These are phyloP conservation scores for Brachionus angularis DNA, from an alignment of 1,140 invertebrate species.

Conservation along the genomic window DNA sequence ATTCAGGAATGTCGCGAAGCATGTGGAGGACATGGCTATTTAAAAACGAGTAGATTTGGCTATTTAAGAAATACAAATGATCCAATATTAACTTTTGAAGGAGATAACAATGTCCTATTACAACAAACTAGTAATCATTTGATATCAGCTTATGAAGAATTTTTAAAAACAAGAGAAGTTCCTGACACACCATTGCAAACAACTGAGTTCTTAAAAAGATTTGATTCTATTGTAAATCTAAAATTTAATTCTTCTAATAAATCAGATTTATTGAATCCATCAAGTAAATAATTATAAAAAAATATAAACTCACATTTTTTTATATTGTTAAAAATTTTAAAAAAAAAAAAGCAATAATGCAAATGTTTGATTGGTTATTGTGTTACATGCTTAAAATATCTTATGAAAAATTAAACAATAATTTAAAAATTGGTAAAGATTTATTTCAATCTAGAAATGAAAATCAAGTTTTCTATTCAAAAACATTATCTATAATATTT, in stretches of 20 bases:
- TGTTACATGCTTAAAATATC: slow-evolving; percentile 35
- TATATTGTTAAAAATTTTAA: not conserved
- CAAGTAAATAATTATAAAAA: no score
- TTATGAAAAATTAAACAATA: slow-evolving; percentile 1
- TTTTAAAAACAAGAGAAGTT: not conserved
- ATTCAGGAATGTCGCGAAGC: slow-evolving; percentile 85
- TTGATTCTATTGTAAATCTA: slow-evolving; percentile 49
- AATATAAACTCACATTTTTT: no score
- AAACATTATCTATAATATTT: slow-evolving; percentile 15
- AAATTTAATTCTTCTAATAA: slow-evolving; percentile 52
- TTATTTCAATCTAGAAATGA: slow-evolving; percentile 34
- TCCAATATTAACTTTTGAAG: slow-evolving; percentile 87
- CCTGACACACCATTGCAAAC: slow-evolving; percentile 52
- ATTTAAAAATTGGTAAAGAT: not conserved
- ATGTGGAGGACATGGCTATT: slow-evolving; percentile 72
- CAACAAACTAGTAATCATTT: slow-evolving; percentile 81
- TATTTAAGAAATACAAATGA: slow-evolving; percentile 80
- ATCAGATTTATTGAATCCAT: slow-evolving; percentile 62
- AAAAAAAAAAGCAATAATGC: not conserved
- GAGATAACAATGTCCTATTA: slow-evolving; percentile 87
- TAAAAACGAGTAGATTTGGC: slow-evolving; percentile 69
- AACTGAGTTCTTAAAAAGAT: slow-evolving; percentile 63
- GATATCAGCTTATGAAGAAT: slow-evolving; percentile 45
- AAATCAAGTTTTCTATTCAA: slow-evolving; percentile 33
- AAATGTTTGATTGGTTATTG: slow-evolving; percentile 32